These are phyloP conservation scores for Standfussiana lucernea DNA, from an alignment of 2,888 invertebrate species.

Conservation along the genomic window DNA sequence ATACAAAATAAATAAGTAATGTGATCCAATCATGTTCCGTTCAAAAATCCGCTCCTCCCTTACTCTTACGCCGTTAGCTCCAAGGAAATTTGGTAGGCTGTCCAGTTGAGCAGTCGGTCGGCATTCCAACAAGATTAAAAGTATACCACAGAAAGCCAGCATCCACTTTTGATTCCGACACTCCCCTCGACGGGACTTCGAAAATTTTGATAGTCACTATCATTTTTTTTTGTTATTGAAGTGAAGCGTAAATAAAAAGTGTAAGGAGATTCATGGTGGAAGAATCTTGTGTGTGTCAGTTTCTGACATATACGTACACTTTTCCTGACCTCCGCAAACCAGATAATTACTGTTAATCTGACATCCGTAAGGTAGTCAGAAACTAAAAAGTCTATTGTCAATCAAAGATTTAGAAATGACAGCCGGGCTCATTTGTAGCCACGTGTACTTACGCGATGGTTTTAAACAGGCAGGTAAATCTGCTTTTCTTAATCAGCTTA, in stretches of 20 bases:
- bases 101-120: slow-evolving; percentile 75
- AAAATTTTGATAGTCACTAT: slow-evolving; percentile 14
- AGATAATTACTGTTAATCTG: not conserved
- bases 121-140: slow-evolving; percentile 84
- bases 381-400: not conserved
- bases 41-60: slow-evolving; percentile 38
- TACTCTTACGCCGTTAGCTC: slow-evolving; percentile 23
- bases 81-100: slow-evolving; percentile 72
- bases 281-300: not conserved
- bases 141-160: slow-evolving; percentile 67
- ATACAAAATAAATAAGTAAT: not conserved
- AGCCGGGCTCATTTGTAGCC: not conserved
- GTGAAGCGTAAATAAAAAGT: not conserved
- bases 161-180: slow-evolving; percentile 40
- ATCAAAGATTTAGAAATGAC: not conserved
- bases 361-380: not conserved
- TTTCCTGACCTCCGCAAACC: not conserved
- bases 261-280: not conserved
- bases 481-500: no score
- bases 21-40: not conserved
- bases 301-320: not conserved
- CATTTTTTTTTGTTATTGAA: not conserved
- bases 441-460: not conserved
- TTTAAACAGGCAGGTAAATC: not conserved
- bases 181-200: slow-evolving; percentile 29